Base-by-base conservation (phyloP, 2,888 invertebrate genomes). In the Machimus atricapillus region DNA sequence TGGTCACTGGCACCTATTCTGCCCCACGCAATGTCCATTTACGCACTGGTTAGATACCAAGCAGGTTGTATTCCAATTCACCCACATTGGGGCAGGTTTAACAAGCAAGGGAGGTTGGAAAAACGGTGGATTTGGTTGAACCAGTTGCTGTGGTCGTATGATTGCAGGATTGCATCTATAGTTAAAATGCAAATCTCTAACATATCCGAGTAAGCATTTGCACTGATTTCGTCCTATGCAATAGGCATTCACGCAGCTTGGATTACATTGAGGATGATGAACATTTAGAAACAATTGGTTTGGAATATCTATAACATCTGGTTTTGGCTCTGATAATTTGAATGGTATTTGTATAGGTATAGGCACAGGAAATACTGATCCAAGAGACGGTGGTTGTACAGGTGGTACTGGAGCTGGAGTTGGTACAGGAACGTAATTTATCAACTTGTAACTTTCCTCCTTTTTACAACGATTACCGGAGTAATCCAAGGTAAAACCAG, bases 191-290 rank as follows among this genome's bases (percentile, higher is more conserved):
- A n/a, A 7, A 52, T 52, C 52, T 52, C 8, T 52, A 23, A 19
- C 34, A n/a, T 81, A 82, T 43, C 87, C 87, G 0, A 89, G 89
- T 82, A 91, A 90, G 89, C 95, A 95, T 12, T 92, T 91, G 89
- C 94, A 94, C 52, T 91, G 90, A 88, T 93, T 92, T 3, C 93
- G 93, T 0, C 90, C 93, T n/a, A 92, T 90, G 89, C 94, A 94
- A 58, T 91, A 90, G 1, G 94, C 93, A 89, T 92, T 91, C 19
- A 90, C 91, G 79, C 92, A 92, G 23, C 66, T 37, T 81, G 88
- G 86, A 14, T 90, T 90, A 89, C 95, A 95, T 19, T 90, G 90
- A 0, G 95, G 94, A 3, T 14, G 14, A 46, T 0, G n/a, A n/a
- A n/a, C n/a, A n/a, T n/a, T n/a, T n/a, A n/a, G n/a, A n/a, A n/a